A percentile compares a stretch with the other conserved stretches of the same genome.
These are phyloP conservation scores for Zosterops japonicus DNA, from an alignment of 2,113 vertebrate species.

Conservation along the genomic window DNA sequence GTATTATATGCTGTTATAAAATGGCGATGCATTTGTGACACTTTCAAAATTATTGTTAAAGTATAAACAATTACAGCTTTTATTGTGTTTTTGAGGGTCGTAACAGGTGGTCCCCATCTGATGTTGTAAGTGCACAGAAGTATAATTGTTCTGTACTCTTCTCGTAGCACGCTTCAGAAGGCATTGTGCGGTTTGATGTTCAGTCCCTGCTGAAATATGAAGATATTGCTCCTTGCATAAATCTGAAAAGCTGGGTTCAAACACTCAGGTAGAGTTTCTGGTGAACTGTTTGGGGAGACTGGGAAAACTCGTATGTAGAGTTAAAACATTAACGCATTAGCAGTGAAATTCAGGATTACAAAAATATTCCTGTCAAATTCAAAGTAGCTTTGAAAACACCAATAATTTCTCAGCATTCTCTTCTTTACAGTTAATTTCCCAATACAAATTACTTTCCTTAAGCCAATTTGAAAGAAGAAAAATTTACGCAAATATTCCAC, in stretches of 20 bases:
- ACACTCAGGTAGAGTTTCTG: constrained; percentile 84
- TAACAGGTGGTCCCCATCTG: neutral
- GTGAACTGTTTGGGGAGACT: neutral
- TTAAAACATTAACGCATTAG: neutral
- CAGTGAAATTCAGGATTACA: neutral
- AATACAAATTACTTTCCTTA: neutral
- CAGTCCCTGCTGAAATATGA: constrained; percentile 90
- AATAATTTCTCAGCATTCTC: neutral
- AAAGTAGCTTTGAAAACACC: neutral
- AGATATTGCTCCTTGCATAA: constrained; percentile 91
- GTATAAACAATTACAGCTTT: neutral
- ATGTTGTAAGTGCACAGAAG: neutral
- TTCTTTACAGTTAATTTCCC: neutral
- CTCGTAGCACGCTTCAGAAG: constrained; percentile 91
- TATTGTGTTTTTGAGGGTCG: neutral
- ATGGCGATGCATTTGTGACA: neutral
- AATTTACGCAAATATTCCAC: neutral
- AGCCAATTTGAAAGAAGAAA: neutral
- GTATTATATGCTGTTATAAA: neutral
- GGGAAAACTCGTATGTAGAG: neutral
- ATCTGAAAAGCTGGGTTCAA: constrained; percentile 97
- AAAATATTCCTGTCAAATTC: neutral
- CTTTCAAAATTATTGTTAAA: neutral
- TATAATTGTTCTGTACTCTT: neutral
- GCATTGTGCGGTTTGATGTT: constrained; percentile 91